Percentiles rank a stretch among this genome's conserved stretches.
Conservation (phyloP, 2,113 vertebrate species). For the Craseonycteris thonglongyai region DNA sequence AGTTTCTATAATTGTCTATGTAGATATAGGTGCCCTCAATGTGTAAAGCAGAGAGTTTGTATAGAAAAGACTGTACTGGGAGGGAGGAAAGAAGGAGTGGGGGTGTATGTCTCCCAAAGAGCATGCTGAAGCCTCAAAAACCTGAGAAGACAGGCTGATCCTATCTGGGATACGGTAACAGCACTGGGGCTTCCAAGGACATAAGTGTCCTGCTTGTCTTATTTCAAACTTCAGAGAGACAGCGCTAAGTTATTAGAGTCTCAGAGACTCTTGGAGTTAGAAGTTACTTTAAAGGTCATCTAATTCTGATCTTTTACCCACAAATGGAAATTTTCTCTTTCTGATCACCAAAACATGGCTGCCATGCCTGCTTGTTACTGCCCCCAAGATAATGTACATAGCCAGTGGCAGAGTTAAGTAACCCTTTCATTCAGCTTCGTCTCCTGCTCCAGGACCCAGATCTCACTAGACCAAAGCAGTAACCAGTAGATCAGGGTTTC, state of each 20-base stretch:
- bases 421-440: neutral
- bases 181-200: neutral
- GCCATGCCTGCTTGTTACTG: neutral
- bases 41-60: neutral
- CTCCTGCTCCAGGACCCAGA: neutral
- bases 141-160: neutral
- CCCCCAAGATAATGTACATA: neutral
- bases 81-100: neutral
- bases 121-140: neutral
- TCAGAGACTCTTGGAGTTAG: neutral
- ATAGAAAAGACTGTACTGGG: neutral
- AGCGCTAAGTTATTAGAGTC: neutral
- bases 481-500: neutral
- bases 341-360: neutral
- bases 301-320: neutral
- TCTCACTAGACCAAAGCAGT: neutral
- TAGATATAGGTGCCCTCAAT: neutral
- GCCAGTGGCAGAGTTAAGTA: neutral
- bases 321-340: neutral
- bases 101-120: neutral
- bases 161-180: neutral
- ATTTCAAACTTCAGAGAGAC: neutral
- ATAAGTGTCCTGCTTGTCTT: neutral
- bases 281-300: neutral
- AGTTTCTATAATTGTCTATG: neutral